Percentiles rank a stretch among this genome's conserved stretches.
Conservation (phyloP, 2,888 invertebrate species). For the Anaspis maculata region DNA sequence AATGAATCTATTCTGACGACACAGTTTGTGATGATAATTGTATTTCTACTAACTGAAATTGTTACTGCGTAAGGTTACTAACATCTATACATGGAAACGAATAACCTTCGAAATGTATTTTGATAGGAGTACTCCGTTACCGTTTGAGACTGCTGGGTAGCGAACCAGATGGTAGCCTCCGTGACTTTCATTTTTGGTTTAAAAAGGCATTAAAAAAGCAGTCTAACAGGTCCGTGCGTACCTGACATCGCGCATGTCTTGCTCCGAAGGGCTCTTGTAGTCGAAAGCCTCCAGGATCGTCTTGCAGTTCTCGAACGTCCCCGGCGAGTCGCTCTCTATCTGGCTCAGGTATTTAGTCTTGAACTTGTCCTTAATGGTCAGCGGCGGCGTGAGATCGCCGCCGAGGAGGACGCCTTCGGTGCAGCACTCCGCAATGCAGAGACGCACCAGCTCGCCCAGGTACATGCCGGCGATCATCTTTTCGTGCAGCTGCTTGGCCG, state of each 20-base stretch:
- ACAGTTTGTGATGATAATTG: no score
- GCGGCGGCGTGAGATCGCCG: slow-evolving; percentile 70
- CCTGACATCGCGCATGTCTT: neutral
- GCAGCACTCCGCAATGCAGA: slow-evolving; percentile 76
- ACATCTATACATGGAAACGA: no score
- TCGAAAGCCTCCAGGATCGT: slow-evolving; percentile 83
- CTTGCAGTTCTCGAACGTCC: slow-evolving; percentile 68
- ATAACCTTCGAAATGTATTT: no score
- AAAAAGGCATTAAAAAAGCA: no score
- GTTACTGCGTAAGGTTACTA: no score
- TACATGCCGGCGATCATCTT: slow-evolving; percentile 99
- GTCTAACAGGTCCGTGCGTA: no score
- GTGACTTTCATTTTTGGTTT: no score
- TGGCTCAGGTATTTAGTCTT: slow-evolving; percentile 97
- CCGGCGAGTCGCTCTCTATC: slow-evolving; percentile 82
- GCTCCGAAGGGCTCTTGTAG: slow-evolving; percentile 8
- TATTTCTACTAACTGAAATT: no score
- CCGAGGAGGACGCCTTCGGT: slow-evolving; percentile 72
- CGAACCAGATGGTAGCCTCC: no score
- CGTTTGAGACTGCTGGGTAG: no score
- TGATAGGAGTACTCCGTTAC: no score
- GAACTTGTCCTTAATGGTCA: slow-evolving; percentile 75
- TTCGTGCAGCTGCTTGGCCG: slow-evolving; percentile 82
- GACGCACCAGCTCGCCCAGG: slow-evolving; percentile 90
- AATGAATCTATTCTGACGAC: no score